phyloP scores from a whole-genome alignment of 1,140 invertebrate genomes.

The Drosophila sproati region DNA sequence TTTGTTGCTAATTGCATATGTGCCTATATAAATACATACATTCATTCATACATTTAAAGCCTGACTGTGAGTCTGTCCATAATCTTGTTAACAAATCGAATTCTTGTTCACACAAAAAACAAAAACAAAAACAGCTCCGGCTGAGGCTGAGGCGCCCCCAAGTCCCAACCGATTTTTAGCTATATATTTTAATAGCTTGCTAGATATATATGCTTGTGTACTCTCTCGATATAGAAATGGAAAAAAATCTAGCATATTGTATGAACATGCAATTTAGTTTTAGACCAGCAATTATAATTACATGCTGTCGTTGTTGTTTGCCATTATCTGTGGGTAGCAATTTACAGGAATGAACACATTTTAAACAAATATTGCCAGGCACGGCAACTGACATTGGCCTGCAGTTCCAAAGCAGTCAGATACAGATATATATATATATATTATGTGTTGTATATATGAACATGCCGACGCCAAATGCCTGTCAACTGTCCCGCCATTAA shows the following conservation, averaged over 20 bases:
- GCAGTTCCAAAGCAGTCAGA: conserved; percentile 3
- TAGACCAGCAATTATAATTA: conserved; percentile 65
- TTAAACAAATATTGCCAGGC: conserved; percentile 76
- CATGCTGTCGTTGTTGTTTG: conserved; percentile 42
- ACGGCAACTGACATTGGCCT: conserved; percentile 61
- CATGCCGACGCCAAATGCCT: conserved; percentile 54
- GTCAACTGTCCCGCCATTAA: conserved; percentile 39
- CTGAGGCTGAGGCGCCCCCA: not conserved
- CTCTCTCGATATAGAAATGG: too few relatives aligned
- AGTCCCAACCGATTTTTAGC: not conserved
- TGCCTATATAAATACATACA: conserved; percentile 16
- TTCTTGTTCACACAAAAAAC: conserved; percentile 78
- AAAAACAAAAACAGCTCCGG: conserved; percentile 58
- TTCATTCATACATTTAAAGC: conserved; percentile 27
- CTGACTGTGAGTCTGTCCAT: conserved; percentile 46
- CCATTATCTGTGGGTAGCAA: conserved; percentile 72
- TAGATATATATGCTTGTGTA: too few relatives aligned
- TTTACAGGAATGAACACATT: conserved; percentile 68
- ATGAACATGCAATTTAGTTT: conserved; percentile 70
- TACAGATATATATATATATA: not conserved
- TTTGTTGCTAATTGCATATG: conserved; percentile 67
- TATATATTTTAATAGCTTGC: not conserved
- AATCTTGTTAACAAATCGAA: conserved; percentile 85
- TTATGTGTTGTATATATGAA: conserved; percentile 13
- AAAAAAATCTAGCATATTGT: conserved; percentile 37